Evolutionary conservation across 2,797 vertebrate genomes (phyloP).

Genomic region (Holocentrus rufus): DNA sequence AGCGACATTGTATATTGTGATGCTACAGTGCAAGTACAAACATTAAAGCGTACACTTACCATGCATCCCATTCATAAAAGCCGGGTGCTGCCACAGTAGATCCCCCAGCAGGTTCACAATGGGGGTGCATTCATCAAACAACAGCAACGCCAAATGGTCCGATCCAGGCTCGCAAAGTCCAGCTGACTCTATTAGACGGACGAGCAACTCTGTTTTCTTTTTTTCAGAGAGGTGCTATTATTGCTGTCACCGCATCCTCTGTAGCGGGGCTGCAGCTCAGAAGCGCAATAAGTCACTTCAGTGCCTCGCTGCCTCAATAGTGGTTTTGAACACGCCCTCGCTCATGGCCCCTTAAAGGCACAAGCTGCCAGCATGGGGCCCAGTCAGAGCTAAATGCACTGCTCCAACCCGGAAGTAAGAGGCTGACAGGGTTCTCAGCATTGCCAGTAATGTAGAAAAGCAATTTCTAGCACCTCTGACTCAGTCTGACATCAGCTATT

Average conservation of each 20-base stretch:
- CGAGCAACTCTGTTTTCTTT: neutral
- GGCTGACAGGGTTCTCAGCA: no score
- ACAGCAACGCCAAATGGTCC: neutral
- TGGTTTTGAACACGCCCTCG: conserved; percentile 72
- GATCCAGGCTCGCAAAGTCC: conserved; percentile 7
- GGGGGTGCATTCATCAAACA: conserved; percentile 49
- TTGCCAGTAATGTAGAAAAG: no score
- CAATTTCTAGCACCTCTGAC: no score
- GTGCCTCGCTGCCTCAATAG: conserved; percentile 50
- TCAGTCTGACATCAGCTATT: no score
- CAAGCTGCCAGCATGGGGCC: conserved; percentile 62
- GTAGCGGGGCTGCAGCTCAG: conserved; percentile 43
- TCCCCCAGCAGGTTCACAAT: conserved; percentile 69
- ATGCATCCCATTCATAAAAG: conserved; percentile 77
- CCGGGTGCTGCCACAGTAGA: conserved; percentile 67
- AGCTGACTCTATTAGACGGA: neutral
- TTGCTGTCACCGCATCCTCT: conserved; percentile 58
- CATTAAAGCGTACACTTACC: conserved; percentile 64
- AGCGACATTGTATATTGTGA: fast-evolving
- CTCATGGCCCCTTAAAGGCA: conserved; percentile 74
- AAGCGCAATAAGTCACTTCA: conserved; percentile 53
- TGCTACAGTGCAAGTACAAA: conserved; percentile 2
- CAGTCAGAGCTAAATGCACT: no score
- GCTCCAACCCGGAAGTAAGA: no score
- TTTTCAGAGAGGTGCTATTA: neutral